Evolutionary conservation across 2,113 vertebrate species (phyloP).

Genomic region (Aspiorhynchus laticeps): DNA sequence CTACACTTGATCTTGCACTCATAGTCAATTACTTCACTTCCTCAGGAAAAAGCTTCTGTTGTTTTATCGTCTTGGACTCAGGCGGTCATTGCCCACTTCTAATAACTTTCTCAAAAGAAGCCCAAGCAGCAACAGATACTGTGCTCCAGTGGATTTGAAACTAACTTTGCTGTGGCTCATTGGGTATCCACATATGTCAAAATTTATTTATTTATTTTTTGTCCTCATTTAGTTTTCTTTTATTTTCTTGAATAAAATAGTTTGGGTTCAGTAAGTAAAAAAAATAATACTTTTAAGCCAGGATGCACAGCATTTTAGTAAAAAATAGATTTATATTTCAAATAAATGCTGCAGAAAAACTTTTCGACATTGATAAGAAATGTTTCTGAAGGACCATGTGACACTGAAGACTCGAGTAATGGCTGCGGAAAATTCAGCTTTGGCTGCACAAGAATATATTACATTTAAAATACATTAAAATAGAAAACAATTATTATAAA

Average conservation of each 20-base stretch:
- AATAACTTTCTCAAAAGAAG: slow-evolving; percentile 59
- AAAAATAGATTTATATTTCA: neutral
- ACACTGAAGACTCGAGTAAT: neutral
- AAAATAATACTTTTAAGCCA: too few relatives aligned
- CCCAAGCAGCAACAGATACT: slow-evolving; percentile 46
- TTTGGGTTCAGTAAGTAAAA: too few relatives aligned
- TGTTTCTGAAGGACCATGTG: neutral
- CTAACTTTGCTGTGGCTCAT: slow-evolving; percentile 36
- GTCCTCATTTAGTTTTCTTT: neutral
- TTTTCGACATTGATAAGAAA: neutral
- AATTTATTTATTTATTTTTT: neutral
- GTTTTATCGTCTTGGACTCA: slow-evolving; percentile 51
- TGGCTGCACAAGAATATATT: neutral
- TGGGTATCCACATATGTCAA: slow-evolving; percentile 28
- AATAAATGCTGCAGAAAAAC: neutral
- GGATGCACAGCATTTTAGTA: neutral
- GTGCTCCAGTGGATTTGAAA: slow-evolving; percentile 54
- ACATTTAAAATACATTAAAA: neutral
- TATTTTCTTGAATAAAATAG: neutral
- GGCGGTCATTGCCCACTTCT: slow-evolving; percentile 55
- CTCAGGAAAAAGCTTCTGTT: slow-evolving; percentile 53
- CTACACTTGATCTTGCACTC: slow-evolving; percentile 58
- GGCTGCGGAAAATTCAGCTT: neutral
- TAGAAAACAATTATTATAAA: neutral
- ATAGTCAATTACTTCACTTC: slow-evolving; percentile 62